phyloP scores from a whole-genome alignment of 2,113 vertebrate species.

The Apodemus sylvaticus region DNA sequence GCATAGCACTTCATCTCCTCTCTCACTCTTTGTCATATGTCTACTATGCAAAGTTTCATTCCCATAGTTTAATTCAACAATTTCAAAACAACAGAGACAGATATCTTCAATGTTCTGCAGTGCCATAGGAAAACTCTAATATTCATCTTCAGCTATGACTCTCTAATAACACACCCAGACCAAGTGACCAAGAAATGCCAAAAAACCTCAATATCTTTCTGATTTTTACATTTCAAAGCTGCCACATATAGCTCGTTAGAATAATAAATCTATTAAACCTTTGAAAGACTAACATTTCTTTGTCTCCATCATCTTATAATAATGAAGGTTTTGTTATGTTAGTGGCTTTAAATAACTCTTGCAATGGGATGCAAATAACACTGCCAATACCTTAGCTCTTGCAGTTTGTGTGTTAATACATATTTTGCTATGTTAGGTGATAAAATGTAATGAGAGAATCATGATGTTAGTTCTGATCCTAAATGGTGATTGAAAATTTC shows the following conservation, averaged over 20 bases:
- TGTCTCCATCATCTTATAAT: constrained; percentile 78
- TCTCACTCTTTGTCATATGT: constrained; percentile 44
- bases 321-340: constrained; percentile 75
- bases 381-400: neutral
- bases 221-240: constrained; percentile 72
- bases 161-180: neutral
- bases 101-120: constrained; percentile 7
- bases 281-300: constrained; percentile 78
- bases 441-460: constrained; percentile 69
- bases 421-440: constrained; percentile 63
- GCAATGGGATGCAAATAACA: neutral
- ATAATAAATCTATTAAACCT: constrained; percentile 79
- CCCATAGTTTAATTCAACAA: constrained; percentile 44
- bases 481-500: constrained; percentile 70
- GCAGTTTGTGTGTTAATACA: constrained; percentile 58
- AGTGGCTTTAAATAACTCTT: constrained; percentile 71
- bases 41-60: constrained; percentile 15
- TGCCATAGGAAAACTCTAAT: constrained; percentile 46
- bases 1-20: neutral
- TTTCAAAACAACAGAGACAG: neutral
- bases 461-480: constrained; percentile 56
- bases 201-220: constrained; percentile 49
- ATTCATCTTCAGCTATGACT: neutral
- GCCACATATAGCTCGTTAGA: constrained; percentile 68
- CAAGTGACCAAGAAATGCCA: too few relatives aligned